Evolutionary conservation across 30 jellyfish, hydroid and myxozoan genomes (phyloP), one percentile per base, ranked within the genome.

Genomic region (Sanderia malayensis): DNA sequence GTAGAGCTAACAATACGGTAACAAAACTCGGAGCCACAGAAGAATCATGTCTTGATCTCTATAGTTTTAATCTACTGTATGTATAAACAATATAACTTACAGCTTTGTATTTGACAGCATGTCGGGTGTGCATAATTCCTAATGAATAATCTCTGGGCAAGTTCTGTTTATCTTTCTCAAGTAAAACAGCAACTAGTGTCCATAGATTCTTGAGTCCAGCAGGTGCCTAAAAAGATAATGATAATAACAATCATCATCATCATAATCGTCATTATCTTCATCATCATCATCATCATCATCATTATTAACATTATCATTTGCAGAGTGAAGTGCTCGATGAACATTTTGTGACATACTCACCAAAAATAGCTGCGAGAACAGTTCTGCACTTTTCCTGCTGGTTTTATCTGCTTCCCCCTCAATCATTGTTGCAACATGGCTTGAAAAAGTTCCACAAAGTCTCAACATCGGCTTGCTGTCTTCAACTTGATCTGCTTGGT

Each of bases 81-180:
- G n/a, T n/a, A n/a, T n/a, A n/a, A n/a, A n/a, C n/a, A n/a, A n/a
- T n/a, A n/a, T n/a, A n/a, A 58, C 88, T 67, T 27, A 85, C 95
- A 9, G 86, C 81, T 60, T 73, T 75, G 71, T 74, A 85, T 52
- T 29, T 85, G 75, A 76, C 90, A 21, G 84, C 85, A 46, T 85
- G 95, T 45, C 63, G 37, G 1, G 89, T 76, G 31, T 85, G 95
- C 89, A 85, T 76, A 9, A 85, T 85, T 29, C 90, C 90, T 20
- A 41, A 32, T 25, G 49, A 41, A 45, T 85, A 85, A 52, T 70
- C 84, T 27, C 24, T 18, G 0, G 95, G 95, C 31, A 85, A 66
- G 1, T 34, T 47, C 46, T 20, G 66, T 21, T 85, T 70, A 24
- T 76, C 86, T 20, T 65, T 70, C 41, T 85, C 86, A 29, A 60